Percentiles rank a stretch among this genome's conserved stretches.
phyloP scores from a whole-genome alignment of 2,888 invertebrate genomes.

The Epistrophe eligans region DNA sequence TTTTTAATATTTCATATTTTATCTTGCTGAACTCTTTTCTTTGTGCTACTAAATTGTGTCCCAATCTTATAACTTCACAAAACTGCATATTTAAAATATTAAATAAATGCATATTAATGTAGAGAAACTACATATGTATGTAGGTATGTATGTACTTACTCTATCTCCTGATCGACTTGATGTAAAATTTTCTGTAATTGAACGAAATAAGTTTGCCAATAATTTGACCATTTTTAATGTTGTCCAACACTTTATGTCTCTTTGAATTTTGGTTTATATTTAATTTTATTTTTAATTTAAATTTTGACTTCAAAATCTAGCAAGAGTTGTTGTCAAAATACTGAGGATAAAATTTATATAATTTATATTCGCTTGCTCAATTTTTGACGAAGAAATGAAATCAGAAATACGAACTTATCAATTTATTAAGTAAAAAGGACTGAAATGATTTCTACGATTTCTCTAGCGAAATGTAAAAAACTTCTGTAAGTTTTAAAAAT shows the following conservation, averaged over 20 bases:
- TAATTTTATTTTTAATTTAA: neutral
- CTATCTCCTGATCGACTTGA: constrained; percentile 3
- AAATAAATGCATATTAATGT: too few species aligned
- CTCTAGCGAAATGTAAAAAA: too few species aligned
- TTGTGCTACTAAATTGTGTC: constrained; percentile 45
- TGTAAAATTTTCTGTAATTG: constrained; percentile 3
- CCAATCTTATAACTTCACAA: constrained; percentile 31
- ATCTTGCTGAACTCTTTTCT: constrained; percentile 15
- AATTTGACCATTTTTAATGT: constrained; percentile 10
- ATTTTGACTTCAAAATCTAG: neutral
- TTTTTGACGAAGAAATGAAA: too few species aligned
- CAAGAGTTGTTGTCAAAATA: neutral
- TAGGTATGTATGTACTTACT: neutral
- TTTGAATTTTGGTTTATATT: neutral
- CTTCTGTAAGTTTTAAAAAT: too few species aligned
- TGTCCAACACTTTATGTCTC: neutral
- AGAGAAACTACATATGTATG: too few species aligned
- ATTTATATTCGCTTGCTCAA: too few species aligned
- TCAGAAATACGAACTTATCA: too few species aligned
- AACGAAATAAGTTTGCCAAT: constrained; percentile 32
- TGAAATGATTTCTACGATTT: too few species aligned
- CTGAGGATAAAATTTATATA: neutral
- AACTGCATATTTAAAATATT: neutral
- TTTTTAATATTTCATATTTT: neutral
- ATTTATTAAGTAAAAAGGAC: too few species aligned